phyloP scores from a whole-genome alignment of 1,140 invertebrate genomes.

The Orussus abietinus region DNA sequence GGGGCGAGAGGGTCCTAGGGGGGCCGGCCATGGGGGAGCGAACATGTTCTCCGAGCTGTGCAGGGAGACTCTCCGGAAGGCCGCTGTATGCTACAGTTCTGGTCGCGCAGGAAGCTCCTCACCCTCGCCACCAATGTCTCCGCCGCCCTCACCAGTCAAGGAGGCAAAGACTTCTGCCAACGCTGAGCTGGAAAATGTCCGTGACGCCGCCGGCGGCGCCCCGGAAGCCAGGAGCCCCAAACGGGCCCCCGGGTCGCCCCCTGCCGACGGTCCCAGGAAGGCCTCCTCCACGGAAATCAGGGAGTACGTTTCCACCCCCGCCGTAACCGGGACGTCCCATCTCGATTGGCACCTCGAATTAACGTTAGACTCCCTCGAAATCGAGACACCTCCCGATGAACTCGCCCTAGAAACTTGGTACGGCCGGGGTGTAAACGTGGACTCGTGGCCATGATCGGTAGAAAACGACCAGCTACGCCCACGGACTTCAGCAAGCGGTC shows the following conservation, averaged over 20 bases:
- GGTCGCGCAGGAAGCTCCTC: constrained; percentile 47
- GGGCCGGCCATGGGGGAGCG: constrained; percentile 51
- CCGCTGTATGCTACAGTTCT: constrained; percentile 52
- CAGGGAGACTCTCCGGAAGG: constrained; percentile 60
- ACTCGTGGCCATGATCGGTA: constrained; percentile 20
- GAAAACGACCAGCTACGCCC: constrained; percentile 43
- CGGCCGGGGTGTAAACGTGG: too few species aligned
- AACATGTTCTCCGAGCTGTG: constrained; percentile 62
- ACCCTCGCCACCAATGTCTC: constrained; percentile 49
- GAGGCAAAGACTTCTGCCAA: constrained; percentile 40
- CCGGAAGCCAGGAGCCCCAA: constrained; percentile 12
- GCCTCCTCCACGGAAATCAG: constrained; percentile 23
- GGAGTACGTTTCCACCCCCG: constrained; percentile 45
- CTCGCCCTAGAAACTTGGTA: too few species aligned
- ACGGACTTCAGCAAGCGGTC: constrained; percentile 40
- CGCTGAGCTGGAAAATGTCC: constrained; percentile 40
- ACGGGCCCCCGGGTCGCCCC: constrained; percentile 22
- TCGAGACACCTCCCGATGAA: too few species aligned
- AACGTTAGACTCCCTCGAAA: too few species aligned
- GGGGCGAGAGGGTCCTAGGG: constrained; percentile 31
- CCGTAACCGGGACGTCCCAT: too few species aligned
- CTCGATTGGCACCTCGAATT: too few species aligned
- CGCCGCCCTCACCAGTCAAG: constrained; percentile 48
- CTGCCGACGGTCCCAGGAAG: constrained; percentile 21
- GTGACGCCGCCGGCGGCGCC: constrained; percentile 21